Percentiles rank a stretch among this genome's conserved stretches.
Conservation (phyloP, 2,113 vertebrate species). For the Myrmecophaga tridactyla region DNA sequence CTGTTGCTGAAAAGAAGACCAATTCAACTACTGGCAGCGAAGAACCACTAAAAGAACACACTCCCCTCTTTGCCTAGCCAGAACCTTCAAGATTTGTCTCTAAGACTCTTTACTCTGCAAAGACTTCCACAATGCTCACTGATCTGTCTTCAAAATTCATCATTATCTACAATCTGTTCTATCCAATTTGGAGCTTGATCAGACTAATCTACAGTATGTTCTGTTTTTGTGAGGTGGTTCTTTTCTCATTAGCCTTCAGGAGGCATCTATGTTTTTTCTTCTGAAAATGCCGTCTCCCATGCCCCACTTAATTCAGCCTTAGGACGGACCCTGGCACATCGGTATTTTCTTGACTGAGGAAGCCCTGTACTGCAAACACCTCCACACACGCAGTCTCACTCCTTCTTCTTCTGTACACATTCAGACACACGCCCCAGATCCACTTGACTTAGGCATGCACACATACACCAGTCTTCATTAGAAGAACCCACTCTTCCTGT, state of each 20-base stretch:
- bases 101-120: background rate
- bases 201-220: background rate
- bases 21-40: background rate
- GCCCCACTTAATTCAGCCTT: background rate
- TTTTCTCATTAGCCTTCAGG: background rate
- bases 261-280: background rate
- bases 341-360: background rate
- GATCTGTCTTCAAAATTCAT: background rate
- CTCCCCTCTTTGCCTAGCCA: background rate
- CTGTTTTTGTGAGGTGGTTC: background rate
- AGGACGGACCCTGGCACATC: background rate
- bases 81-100: background rate
- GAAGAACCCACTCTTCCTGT: background rate
- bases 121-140: background rate
- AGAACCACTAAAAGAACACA: background rate
- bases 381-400: background rate
- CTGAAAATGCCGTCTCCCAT: background rate
- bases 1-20: background rate
- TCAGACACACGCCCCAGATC: background rate
- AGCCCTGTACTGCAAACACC: background rate
- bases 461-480: background rate
- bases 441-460: background rate
- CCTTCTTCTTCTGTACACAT: background rate
- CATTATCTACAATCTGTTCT: background rate
- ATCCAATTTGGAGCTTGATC: background rate